A percentile compares a stretch with the other conserved stretches of the same genome.
Evolutionary conservation across 2,888 invertebrate genomes (phyloP).

Genomic region (Digitonthophagus gazella): DNA sequence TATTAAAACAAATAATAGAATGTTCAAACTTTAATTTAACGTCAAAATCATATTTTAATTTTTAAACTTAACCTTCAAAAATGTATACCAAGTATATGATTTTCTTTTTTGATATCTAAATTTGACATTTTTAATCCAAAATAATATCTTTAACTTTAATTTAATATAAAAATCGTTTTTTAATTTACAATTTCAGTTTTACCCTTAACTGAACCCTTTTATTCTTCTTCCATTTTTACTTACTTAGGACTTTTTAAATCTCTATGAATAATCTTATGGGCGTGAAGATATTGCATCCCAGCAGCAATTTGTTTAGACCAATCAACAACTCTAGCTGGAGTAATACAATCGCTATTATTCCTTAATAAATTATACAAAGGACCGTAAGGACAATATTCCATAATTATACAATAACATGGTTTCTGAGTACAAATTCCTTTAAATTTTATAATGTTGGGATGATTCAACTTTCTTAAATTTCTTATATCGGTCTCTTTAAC

Average conservation of each 20-base stretch:
- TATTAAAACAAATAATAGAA: too few relatives aligned
- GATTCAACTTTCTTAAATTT: conserved; percentile 87
- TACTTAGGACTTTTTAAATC: conserved; percentile 99
- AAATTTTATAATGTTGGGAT: conserved; percentile 92
- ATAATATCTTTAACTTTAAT: too few relatives aligned
- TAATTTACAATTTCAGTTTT: too few relatives aligned
- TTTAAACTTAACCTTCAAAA: too few relatives aligned
- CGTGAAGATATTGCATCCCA: conserved; percentile 96
- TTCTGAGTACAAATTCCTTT: conserved; percentile 91
- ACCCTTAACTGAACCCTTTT: too few relatives aligned
- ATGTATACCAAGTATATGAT: too few relatives aligned
- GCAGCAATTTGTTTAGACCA: conserved; percentile 96
- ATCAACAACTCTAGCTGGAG: conserved; percentile 80
- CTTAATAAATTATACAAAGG: conserved; percentile 88
- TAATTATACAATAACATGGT: conserved; percentile 91
- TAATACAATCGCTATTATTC: conserved; percentile 76
- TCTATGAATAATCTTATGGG: conserved; percentile 94
- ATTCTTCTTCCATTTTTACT: conserved; percentile 48
- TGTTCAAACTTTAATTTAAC: too few relatives aligned
- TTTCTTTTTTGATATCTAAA: too few relatives aligned
- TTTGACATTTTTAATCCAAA: too few relatives aligned
- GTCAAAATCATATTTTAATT: too few relatives aligned
- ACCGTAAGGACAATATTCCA: conserved; percentile 98
- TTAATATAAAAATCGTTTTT: too few relatives aligned
- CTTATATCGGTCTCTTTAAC: conserved; percentile 90